Base-by-base conservation (phyloP, 2,888 invertebrate genomes). In the Frankliniella intonsa region DNA sequence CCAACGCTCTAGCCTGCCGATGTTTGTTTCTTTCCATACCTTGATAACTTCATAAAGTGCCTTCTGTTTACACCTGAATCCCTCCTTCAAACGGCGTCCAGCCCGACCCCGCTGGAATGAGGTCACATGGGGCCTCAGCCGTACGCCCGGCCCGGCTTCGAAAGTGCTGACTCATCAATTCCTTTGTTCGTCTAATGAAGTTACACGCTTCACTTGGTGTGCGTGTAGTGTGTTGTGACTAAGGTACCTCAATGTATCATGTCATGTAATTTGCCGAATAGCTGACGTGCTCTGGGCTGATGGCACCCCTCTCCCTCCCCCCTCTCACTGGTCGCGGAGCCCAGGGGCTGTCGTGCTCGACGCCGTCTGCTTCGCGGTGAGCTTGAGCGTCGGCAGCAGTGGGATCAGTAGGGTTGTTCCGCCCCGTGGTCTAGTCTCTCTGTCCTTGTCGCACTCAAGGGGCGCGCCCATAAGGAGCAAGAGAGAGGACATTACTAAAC, bases 111-210 rank as follows among this genome's bases (percentile, higher is more conserved):
- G 55, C 19, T 55, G 14, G 25, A 76, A 76, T 76, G 69, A 22
- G 69, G 69, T 76, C 69, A 76, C 25, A 12, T 22, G 22, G 2
- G 25, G 22, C n/a, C 22, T 22, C 22, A n/a, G 69, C 19, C 11
- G 69, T 38, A 38, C 38, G 38, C 38, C 38, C 38, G 5, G 38
- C 38, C 38, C 38, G 5, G 38, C 38, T 5, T n/a, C 22, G 69
- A 22, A 76, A 76, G 69, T 76, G 69, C 69, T 76, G 69, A 76
- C 69, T 76, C 69, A 76, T 76, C 69, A 76, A 76, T 76, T 76
- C 69, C 69, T 25, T 76, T 76, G 69, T 76, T 76, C 69, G 69
- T 76, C 69, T 76, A 76, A 76, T 76, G 69, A 76, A 76, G 69
- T 76, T 76, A 76, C 69, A 76, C 69, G 69, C 69, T 10, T 76